Evolutionary conservation across 2,888 invertebrate species (phyloP).

Genomic region (Xanthorhoe designata): DNA sequence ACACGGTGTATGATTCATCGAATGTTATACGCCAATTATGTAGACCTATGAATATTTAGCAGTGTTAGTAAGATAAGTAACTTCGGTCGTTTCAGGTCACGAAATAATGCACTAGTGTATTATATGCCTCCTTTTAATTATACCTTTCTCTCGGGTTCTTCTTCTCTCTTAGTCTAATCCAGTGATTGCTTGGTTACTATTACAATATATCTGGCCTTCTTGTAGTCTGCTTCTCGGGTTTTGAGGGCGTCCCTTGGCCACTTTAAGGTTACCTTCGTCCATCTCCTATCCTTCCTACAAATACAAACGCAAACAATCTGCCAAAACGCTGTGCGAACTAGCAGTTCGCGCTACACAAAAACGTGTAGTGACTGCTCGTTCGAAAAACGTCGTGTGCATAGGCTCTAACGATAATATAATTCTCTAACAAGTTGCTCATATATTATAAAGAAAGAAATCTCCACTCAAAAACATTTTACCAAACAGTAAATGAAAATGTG

Average conservation of each 20-base stretch:
- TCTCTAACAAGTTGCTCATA: no score
- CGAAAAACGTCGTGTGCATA: no score
- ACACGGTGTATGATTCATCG: constrained; percentile 61
- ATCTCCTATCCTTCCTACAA: background rate
- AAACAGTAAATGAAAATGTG: no score
- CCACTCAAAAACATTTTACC: no score
- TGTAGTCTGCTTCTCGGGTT: background rate
- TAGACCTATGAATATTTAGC: constrained; percentile 28
- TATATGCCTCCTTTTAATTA: background rate
- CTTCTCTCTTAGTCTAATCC: background rate
- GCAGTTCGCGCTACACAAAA: no score
- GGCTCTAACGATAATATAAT: no score
- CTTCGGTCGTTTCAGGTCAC: background rate
- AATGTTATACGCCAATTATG: constrained; percentile 36
- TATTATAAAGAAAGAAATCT: no score
- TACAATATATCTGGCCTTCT: background rate
- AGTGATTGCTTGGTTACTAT: background rate
- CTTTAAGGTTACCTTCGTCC: background rate
- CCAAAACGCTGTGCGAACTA: no score
- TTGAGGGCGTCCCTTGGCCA: background rate
- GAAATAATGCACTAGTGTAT: background rate
- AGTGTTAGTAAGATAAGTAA: background rate
- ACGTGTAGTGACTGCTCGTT: no score
- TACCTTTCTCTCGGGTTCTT: no score
- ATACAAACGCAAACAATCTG: no score